Evolutionary conservation across 2,113 vertebrate genomes (phyloP).

Genomic region (Nycticorax nycticorax): DNA sequence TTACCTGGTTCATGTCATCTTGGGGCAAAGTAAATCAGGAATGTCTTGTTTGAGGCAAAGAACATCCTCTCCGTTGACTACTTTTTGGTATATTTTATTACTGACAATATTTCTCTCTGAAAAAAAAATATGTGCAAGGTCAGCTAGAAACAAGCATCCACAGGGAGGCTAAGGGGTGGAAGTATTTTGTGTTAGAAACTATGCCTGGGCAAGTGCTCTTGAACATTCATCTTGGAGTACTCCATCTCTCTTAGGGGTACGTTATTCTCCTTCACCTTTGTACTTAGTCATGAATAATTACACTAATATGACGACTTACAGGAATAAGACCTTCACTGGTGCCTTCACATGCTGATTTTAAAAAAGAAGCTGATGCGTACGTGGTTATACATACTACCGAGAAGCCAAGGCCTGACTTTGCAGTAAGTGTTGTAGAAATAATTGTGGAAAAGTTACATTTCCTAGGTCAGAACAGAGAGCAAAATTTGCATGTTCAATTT

Average conservation of each 20-base stretch:
- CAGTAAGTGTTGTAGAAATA: background rate
- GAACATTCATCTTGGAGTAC: background rate
- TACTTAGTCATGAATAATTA: background rate
- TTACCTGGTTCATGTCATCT: background rate
- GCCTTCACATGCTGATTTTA: background rate
- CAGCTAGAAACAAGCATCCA: background rate
- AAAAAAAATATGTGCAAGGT: background rate
- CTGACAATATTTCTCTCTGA: background rate
- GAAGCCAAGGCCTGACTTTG: background rate
- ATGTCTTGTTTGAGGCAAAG: background rate
- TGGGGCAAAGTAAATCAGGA: background rate
- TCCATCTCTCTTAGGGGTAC: background rate
- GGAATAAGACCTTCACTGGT: background rate
- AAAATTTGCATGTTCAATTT: fast-evolving
- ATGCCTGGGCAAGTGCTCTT: background rate
- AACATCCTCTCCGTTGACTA: background rate
- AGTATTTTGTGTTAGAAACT: background rate
- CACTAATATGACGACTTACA: fast-evolving
- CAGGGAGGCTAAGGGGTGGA: background rate
- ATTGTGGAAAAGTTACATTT: fast-evolving
- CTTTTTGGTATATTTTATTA: background rate
- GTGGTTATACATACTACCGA: background rate
- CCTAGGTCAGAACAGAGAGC: background rate
- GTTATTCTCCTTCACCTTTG: background rate
- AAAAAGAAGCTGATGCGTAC: background rate